phyloP scores from a whole-genome alignment of 2,888 invertebrate species.

The Zhengitettix transpicula region DNA sequence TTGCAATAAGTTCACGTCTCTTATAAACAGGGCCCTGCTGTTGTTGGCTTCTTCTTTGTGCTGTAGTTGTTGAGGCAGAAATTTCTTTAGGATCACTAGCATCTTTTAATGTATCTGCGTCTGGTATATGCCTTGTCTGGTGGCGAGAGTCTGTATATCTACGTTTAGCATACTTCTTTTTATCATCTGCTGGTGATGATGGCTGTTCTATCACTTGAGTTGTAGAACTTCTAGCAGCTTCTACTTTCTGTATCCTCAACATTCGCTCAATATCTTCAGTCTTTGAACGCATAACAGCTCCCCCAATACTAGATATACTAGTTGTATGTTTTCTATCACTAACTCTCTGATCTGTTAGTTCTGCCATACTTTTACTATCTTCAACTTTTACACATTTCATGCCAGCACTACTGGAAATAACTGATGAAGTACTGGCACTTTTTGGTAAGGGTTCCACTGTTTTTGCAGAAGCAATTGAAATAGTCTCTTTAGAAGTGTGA shows the following conservation, averaged over 20 bases:
- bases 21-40: conserved; percentile 47
- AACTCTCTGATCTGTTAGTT: conserved; percentile 9
- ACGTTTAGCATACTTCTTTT: conserved; percentile 41
- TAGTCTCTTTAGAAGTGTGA: not conserved
- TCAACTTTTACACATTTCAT: not conserved
- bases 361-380: conserved; percentile 1
- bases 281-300: conserved; percentile 45
- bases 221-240: not conserved
- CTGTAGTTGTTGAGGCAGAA: conserved; percentile 8
- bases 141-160: conserved; percentile 42
- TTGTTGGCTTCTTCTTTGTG: conserved; percentile 9
- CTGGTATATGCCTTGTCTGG: conserved; percentile 38
- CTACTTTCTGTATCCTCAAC: conserved; percentile 11
- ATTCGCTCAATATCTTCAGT: conserved; percentile 50
- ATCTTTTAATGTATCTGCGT: conserved; percentile 29
- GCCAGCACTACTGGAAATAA: not conserved
- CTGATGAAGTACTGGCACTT: conserved; percentile 9
- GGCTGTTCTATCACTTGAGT: conserved; percentile 20
- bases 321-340: conserved; percentile 30
- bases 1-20: conserved; percentile 64
- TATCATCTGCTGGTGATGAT: conserved; percentile 33
- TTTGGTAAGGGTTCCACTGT: not conserved
- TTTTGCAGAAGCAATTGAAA: not conserved
- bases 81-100: not conserved
- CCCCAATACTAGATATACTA: conserved; percentile 47